Conservation (phyloP, 1,140 invertebrate genomes). For the Brachionus paranguensis region DNA sequence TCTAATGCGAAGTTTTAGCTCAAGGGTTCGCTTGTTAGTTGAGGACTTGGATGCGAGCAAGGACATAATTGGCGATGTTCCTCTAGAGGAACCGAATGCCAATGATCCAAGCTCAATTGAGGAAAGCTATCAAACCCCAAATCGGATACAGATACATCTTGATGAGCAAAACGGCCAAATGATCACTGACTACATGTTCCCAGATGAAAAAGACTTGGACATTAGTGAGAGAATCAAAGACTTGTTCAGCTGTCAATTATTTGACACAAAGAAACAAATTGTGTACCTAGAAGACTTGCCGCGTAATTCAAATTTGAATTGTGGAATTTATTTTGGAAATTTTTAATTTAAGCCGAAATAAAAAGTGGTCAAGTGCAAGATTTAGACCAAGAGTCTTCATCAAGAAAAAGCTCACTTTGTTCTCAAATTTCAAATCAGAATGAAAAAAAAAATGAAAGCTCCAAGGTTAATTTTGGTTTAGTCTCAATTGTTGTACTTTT, state of each 20-base stretch:
- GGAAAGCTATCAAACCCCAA: conserved; percentile 29
- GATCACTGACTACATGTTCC: conserved; percentile 20
- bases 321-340: not conserved
- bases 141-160: conserved; percentile 15
- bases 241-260: not conserved
- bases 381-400: not conserved
- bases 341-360: not conserved
- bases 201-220: conserved; percentile 11
- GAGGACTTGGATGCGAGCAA: conserved; percentile 34
- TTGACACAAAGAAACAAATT: not conserved
- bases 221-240: conserved; percentile 5
- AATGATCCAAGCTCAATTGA: conserved; percentile 33
- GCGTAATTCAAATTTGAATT: not conserved
- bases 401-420: not conserved
- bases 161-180: not conserved
- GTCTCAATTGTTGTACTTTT: not conserved
- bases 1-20: conserved; percentile 20
- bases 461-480: not conserved
- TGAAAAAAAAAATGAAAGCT: not conserved
- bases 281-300: conserved; percentile 30
- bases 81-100: conserved; percentile 3
- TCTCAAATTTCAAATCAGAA: not conserved
- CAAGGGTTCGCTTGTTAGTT: conserved; percentile 9
- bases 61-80: conserved; percentile 37
- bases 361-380: not conserved